Evolutionary conservation across 2,888 invertebrate genomes (phyloP).

Genomic region (Archips xylosteana): DNA sequence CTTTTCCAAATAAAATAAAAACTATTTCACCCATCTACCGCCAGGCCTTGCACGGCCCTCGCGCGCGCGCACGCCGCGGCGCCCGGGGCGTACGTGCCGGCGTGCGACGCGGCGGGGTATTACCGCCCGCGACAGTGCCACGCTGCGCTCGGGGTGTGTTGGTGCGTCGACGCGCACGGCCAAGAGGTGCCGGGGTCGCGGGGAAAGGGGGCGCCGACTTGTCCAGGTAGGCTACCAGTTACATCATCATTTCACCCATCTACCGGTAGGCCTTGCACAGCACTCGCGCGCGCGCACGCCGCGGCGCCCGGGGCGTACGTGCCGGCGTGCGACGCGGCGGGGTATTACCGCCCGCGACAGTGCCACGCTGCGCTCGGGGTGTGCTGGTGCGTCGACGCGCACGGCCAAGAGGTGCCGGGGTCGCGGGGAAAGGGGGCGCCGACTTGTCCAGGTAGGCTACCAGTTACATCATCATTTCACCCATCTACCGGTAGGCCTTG

Average conservation of each 20-base stretch:
- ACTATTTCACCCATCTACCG: no score
- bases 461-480: no score
- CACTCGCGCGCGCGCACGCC: constrained; percentile 91
- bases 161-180: constrained; percentile 97
- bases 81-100: constrained; percentile 90
- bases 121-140: constrained; percentile 95
- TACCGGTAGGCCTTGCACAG: constrained; percentile 89
- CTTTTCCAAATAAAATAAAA: no score
- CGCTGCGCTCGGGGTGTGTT: constrained; percentile 94
- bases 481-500: constrained; percentile 86
- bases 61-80: constrained; percentile 88
- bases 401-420: constrained; percentile 94
- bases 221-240: constrained; percentile 47
- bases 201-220: constrained; percentile 86
- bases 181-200: constrained; percentile 94
- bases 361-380: constrained; percentile 95
- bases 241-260: no score
- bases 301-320: constrained; percentile 87
- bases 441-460: constrained; percentile 50
- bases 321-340: constrained; percentile 94
- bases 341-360: constrained; percentile 94
- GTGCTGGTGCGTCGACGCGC: constrained; percentile 97
- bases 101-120: constrained; percentile 94
- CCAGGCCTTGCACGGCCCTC: constrained; percentile 92
- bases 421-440: constrained; percentile 90